Conservation (phyloP, 2,888 invertebrate genomes). For the Acanthosoma haemorrhoidale region DNA sequence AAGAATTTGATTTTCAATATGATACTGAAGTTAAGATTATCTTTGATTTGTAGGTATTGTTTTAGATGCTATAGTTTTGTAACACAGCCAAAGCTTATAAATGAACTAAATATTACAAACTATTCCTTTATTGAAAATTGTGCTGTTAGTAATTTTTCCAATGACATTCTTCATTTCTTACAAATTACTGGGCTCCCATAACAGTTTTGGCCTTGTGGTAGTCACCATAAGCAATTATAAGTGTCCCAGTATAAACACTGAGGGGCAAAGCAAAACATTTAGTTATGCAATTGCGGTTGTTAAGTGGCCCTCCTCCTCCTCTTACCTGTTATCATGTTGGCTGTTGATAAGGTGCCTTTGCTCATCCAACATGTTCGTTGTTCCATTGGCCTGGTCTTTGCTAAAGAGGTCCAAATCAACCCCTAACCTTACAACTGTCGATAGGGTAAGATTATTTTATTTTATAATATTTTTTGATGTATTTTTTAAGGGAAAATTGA, state of each 20-base stretch:
- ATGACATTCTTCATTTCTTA: too few relatives aligned
- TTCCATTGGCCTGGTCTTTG: conserved; percentile 30
- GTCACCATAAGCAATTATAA: conserved; percentile 1
- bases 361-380: conserved; percentile 24
- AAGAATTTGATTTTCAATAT: too few relatives aligned
- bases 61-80: too few relatives aligned
- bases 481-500: too few relatives aligned
- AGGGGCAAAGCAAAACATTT: neutral
- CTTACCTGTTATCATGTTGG: conserved; percentile 21
- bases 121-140: too few relatives aligned
- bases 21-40: too few relatives aligned
- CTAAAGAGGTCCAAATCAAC: conserved; percentile 28
- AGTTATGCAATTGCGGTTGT: conserved; percentile 14
- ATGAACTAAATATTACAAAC: too few relatives aligned
- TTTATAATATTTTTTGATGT: too few relatives aligned
- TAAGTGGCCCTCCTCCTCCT: conserved; percentile 16
- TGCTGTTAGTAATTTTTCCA: too few relatives aligned
- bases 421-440: conserved; percentile 13
- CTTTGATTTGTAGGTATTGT: too few relatives aligned
- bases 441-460: conserved; percentile 2
- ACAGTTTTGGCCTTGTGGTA: neutral
- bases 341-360: conserved; percentile 16
- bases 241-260: neutral
- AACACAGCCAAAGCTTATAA: too few relatives aligned
- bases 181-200: conserved; percentile 31